Base-by-base conservation (phyloP, 2,113 vertebrate genomes). In the Phainopepla nitens region DNA sequence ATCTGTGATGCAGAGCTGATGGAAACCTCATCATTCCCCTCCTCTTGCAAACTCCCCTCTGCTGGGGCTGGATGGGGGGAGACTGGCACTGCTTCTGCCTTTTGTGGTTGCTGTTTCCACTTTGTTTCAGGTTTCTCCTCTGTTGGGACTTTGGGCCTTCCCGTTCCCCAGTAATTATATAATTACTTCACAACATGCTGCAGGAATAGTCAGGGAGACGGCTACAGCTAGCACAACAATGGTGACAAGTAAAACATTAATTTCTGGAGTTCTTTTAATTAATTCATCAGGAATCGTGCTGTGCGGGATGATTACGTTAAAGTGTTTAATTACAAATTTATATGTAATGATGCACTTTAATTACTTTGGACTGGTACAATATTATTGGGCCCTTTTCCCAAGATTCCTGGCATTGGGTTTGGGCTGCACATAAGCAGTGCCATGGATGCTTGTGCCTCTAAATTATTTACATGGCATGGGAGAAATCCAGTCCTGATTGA, bases 241-340 rank as follows among this genome's bases (percentile, higher is more conserved):
- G 97, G 98, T 87, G 97, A 98, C 98, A 98, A 98, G 96, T 97
- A 98, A 98, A 98, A 99, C 98, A 98, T 98, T 98, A 98, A 98
- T 99, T 98, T 98, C 99, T 98, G 98, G 93, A 98, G 98, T 98
- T 98, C 98, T 98, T 97, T 97, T 98, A 98, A 98, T 98, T 98
- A 99, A 99, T 98, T 99, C 98, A 98, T 98, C 98, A 96, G 97
- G 98, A 98, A 95, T 98, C 98, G 96, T 98, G 98, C 98, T 98
- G 98, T 98, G 98, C 97, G 97, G 98, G 98, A 98, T 99, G 98
- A 99, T 98, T 98, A 98, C 97, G 98, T 98, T 98, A 98, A 98
- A 98, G 98, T 98, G 99, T 98, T 99, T 99, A 99, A 99, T 99
- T 98, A 99, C 98, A 98, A 99, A 99, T 99, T 99, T 99, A 98